Evolutionary conservation across 2,797 vertebrate genomes (phyloP).

Genomic region (Urophycis tenuis): DNA sequence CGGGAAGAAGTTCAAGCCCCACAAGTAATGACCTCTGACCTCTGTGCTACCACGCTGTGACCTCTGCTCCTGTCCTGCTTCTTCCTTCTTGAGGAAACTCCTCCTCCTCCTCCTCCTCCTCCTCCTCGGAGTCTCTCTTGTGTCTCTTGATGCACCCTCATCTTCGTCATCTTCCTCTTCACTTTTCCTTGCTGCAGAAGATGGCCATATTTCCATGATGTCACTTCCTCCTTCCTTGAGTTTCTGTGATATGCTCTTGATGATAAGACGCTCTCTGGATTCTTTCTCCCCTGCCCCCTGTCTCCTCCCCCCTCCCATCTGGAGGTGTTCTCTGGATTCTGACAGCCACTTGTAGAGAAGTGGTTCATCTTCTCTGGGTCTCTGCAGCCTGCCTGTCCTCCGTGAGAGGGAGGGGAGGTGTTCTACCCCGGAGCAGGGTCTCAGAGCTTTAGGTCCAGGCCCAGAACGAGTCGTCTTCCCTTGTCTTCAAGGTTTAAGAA

Average conservation of each 20-base stretch:
- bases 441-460: background rate
- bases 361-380: background rate
- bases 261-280: background rate
- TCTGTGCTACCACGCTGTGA: conserved; percentile 13
- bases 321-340: background rate
- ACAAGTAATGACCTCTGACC: conserved; percentile 64
- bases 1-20: conserved; percentile 76
- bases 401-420: background rate
- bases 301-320: background rate
- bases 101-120: conserved; percentile 17
- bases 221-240: background rate
- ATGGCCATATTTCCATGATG: background rate
- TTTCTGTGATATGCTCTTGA: background rate
- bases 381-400: background rate
- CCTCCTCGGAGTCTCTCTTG: background rate
- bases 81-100: background rate
- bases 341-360: conserved; percentile 9
- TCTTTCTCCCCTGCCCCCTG: background rate
- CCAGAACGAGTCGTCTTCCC: no score
- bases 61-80: conserved; percentile 16
- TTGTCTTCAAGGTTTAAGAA: background rate
- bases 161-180: background rate
- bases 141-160: background rate
- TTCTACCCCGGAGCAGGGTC: background rate
- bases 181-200: background rate